Conservation (phyloP, 2,113 vertebrate genomes). For the Heloderma charlesbogerti region DNA sequence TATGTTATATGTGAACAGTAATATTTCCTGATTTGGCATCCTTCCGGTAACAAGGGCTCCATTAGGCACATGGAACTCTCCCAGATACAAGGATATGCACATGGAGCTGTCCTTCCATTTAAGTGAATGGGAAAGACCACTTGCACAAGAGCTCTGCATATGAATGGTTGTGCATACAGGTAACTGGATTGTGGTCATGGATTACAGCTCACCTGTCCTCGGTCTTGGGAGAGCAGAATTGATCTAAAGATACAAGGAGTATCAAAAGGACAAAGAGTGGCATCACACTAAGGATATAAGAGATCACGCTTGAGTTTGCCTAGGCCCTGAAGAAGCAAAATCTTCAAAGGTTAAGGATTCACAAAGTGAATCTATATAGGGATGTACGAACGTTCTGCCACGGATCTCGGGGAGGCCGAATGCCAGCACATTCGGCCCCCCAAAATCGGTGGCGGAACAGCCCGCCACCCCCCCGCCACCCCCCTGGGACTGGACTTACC, state of each 20-base stretch:
- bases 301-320: background rate
- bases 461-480: too few species aligned
- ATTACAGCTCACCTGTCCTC: background rate
- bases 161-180: background rate
- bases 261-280: background rate
- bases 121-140: background rate
- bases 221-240: background rate
- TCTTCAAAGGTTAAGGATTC: background rate
- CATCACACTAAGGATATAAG: background rate
- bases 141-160: background rate
- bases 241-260: background rate
- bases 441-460: too few species aligned
- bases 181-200: background rate
- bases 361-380: background rate
- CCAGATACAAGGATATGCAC: background rate
- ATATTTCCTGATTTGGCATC: background rate
- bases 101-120: background rate
- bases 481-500: too few species aligned
- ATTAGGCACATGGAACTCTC: background rate
- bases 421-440: too few species aligned
- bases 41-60: background rate
- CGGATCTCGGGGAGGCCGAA: too few species aligned
- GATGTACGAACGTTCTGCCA: too few species aligned
- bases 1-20: background rate
- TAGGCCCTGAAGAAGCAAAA: background rate